phyloP scores from a whole-genome alignment of 92 coral and sea anemone species.

The Parazoanthus atlanticus region DNA sequence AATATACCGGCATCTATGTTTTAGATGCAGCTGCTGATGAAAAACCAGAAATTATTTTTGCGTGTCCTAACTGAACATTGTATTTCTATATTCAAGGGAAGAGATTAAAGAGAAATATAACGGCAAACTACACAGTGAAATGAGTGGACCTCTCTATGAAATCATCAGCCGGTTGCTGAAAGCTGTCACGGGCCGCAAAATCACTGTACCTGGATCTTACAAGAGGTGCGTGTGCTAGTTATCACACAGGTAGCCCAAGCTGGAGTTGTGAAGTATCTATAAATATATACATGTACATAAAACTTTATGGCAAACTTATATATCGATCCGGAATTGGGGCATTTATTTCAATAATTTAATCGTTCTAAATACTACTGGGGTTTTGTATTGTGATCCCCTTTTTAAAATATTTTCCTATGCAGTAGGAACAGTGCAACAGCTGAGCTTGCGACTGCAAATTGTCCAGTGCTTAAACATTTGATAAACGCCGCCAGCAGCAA shows the following conservation, averaged over 20 bases:
- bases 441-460: no score
- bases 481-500: no score
- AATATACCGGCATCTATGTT: neutral
- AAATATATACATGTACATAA: no score
- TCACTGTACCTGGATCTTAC: constrained; percentile 97
- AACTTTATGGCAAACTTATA: no score
- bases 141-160: constrained; percentile 97
- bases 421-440: no score
- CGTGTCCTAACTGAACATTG: neutral
- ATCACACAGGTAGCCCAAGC: neutral
- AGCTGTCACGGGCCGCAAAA: constrained; percentile 92
- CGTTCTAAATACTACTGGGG: no score
- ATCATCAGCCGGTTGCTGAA: constrained; percentile 91
- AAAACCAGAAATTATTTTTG: neutral
- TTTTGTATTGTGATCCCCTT: no score
- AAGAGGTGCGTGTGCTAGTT: constrained; percentile 63
- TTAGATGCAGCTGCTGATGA: neutral
- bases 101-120: constrained; percentile 88
- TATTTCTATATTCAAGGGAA: constrained; percentile 58
- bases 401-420: no score
- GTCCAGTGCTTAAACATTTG: no score
- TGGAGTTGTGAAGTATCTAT: no score
- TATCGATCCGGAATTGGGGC: no score
- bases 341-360: no score
- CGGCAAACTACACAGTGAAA: constrained; percentile 83